Evolutionary conservation across 2,113 vertebrate genomes (phyloP).

Genomic region (Agapornis roseicollis): DNA sequence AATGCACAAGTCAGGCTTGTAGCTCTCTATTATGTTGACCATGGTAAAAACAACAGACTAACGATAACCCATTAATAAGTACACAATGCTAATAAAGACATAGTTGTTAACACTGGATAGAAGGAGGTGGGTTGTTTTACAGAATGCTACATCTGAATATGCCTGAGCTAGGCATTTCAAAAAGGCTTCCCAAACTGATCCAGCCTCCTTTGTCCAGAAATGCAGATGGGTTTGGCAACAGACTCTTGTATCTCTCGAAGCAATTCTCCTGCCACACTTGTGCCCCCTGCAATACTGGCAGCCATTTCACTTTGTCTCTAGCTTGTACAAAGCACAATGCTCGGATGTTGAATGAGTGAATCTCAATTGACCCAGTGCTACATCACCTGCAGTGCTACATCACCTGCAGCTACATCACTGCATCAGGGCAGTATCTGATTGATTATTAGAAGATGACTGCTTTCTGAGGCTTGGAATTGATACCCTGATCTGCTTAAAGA

Average conservation of each 20-base stretch:
- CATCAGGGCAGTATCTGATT: accelerated
- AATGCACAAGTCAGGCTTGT: neutral
- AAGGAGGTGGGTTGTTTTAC: neutral
- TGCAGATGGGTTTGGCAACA: neutral
- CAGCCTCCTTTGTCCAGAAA: neutral
- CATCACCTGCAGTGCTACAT: neutral
- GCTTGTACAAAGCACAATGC: accelerated
- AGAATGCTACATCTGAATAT: neutral
- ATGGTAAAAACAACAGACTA: accelerated
- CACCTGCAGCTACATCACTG: no score
- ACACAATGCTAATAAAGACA: neutral
- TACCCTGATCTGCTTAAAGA: neutral
- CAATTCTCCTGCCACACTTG: accelerated
- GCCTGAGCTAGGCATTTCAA: neutral
- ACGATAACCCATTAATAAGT: neutral
- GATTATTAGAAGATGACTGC: accelerated
- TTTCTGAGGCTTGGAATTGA: accelerated
- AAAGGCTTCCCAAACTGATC: neutral
- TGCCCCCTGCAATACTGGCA: neutral
- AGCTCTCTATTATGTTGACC: neutral
- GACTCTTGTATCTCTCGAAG: neutral
- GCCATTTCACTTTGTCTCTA: neutral
- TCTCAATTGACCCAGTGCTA: neutral
- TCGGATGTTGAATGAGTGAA: accelerated
- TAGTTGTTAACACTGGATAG: neutral